Conservation (phyloP, 2,888 invertebrate genomes). For the Neoascia interrupta region DNA sequence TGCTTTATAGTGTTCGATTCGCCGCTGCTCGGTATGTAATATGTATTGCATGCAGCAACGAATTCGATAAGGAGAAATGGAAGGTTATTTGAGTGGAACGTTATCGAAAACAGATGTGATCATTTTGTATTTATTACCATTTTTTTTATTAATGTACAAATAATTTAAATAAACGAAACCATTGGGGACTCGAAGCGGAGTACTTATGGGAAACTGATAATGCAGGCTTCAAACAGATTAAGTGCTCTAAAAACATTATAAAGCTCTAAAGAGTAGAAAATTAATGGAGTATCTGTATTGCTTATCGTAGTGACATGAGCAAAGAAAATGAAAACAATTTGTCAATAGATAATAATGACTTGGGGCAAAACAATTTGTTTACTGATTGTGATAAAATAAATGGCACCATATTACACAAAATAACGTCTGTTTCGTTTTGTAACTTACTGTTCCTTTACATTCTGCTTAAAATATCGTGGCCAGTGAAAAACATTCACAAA, state of each 20-base stretch:
- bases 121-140: background rate
- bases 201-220: slow-evolving; percentile 29
- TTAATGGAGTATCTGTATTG: background rate
- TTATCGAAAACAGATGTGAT: slow-evolving; percentile 39
- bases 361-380: too few species aligned
- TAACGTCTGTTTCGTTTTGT: too few species aligned
- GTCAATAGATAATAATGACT: too few species aligned
- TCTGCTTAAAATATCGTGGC: too few species aligned
- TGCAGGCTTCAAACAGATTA: background rate
- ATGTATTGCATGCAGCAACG: slow-evolving; percentile 4
- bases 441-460: too few species aligned
- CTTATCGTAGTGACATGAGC: too few species aligned
- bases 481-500: too few species aligned
- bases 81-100: slow-evolving; percentile 27
- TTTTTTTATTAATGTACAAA: slow-evolving; percentile 1
- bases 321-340: too few species aligned
- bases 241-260: slow-evolving; percentile 11
- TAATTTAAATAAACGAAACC: slow-evolving; percentile 23
- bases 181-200: slow-evolving; percentile 13
- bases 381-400: too few species aligned
- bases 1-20: background rate
- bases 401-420: too few species aligned
- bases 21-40: background rate
- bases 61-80: slow-evolving; percentile 20
- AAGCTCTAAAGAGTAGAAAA: slow-evolving; percentile 10